Evolutionary conservation across 1,140 invertebrate species (phyloP).

Genomic region (Drosophila nannoptera): DNA sequence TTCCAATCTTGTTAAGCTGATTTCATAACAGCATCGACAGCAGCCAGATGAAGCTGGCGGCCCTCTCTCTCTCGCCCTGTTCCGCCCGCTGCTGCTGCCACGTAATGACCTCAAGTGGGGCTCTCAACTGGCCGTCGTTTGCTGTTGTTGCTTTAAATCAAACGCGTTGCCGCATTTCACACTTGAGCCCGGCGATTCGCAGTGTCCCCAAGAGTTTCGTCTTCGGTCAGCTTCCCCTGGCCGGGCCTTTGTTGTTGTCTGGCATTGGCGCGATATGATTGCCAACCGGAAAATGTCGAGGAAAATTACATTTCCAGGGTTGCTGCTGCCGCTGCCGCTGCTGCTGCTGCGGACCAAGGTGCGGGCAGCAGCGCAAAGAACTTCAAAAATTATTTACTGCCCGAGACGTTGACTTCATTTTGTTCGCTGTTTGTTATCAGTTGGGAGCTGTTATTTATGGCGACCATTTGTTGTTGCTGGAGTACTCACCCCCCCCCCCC

Average conservation of each 20-base stretch:
- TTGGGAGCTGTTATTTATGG: constrained; percentile 69
- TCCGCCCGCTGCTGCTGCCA: not conserved
- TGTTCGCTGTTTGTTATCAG: constrained; percentile 60
- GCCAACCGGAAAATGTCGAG: constrained; percentile 74
- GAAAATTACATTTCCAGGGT: constrained; percentile 72
- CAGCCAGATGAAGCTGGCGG: not conserved
- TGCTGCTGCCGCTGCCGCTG: constrained; percentile 11
- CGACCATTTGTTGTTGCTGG: constrained; percentile 41
- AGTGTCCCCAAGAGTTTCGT: constrained; percentile 39
- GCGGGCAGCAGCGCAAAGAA: constrained; percentile 34
- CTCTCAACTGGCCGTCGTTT: constrained; percentile 35
- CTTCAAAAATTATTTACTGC: constrained; percentile 72
- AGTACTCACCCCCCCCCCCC: constrained; percentile 32
- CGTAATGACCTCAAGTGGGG: constrained; percentile 39
- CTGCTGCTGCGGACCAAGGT: constrained; percentile 15
- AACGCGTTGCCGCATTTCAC: constrained; percentile 64
- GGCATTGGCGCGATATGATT: constrained; percentile 73
- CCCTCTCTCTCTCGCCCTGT: not conserved
- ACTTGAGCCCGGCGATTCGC: constrained; percentile 53
- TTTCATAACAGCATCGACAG: constrained; percentile 67
- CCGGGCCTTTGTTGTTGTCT: constrained; percentile 40
- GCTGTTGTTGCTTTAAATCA: constrained; percentile 69
- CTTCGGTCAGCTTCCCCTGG: constrained; percentile 25
- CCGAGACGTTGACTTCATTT: constrained; percentile 74
- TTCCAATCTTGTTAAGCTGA: constrained; percentile 75